These are phyloP conservation scores for Channa striata DNA, from an alignment of 2,797 vertebrate genomes.

Conservation along the genomic window DNA sequence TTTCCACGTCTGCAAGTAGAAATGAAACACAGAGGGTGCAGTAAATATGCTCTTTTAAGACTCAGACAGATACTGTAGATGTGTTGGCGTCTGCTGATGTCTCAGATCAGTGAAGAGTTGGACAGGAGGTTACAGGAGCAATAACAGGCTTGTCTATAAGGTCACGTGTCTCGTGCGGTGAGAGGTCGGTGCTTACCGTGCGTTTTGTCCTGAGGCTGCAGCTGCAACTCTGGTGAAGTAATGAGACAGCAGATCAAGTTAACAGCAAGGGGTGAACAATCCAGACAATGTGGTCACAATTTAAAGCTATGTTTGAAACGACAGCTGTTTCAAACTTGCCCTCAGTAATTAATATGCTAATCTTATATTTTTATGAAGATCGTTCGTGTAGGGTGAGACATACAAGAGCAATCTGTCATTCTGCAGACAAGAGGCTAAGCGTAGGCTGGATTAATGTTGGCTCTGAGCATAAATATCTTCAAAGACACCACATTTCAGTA, in stretches of 20 bases:
- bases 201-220: constrained; percentile 34
- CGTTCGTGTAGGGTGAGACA: neutral
- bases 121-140: constrained; percentile 20
- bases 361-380: neutral
- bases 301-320: neutral
- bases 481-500: constrained; percentile 7
- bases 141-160: constrained; percentile 21
- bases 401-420: constrained; percentile 1
- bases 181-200: constrained; percentile 24
- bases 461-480: constrained; percentile 16
- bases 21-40: no score
- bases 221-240: constrained; percentile 13
- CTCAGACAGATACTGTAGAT: neutral
- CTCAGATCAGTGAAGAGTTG: constrained; percentile 4
- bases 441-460: constrained; percentile 15
- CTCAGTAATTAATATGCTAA: neutral
- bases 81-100: constrained; percentile 26
- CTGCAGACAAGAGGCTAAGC: neutral
- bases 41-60: neutral
- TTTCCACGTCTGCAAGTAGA: neutral
- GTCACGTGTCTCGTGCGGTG: constrained; percentile 7
- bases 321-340: constrained; percentile 10
- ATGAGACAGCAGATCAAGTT: constrained; percentile 18
- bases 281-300: constrained; percentile 2
- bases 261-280: constrained; percentile 1